Base-by-base conservation (phyloP, 1,140 invertebrate genomes). In the Mizuhopecten yessoensis region DNA sequence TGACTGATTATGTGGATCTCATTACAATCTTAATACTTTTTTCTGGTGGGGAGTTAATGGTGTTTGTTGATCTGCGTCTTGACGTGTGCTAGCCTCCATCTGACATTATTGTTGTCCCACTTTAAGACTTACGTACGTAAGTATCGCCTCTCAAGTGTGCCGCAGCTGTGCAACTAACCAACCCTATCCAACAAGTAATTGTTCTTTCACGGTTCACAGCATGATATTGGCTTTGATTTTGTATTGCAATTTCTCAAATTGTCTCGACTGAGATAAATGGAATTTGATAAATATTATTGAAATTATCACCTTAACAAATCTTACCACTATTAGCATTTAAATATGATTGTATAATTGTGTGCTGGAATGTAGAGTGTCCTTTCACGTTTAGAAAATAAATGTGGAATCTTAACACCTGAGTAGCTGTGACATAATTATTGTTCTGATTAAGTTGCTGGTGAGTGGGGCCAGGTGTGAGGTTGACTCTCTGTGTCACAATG, bases 151-250 rank as follows among this genome's bases (percentile, higher is more conserved):
- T 75, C 57, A 75, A 75, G 57, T 75, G 57, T 29, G 29, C 23
- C 23, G 57, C 57, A 75, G 57, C 57, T 75, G 57, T 75, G 57
- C 1, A n/a, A 75, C 57, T 75, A 75, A 75, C 57, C 57, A 75
- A 75, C 57, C 57, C 5, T 75, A 29, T 29, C 57, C 57, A 75
- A 29, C 57, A 75, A 75, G 57, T 75, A 75, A 75, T 75, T 75
- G 57, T 75, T 75, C 57, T 75, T 75, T 75, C 57, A 75, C 11
- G 57, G 23, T 75, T n/a, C 57, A 75, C 23, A 29, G 57, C 9
- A 75, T 57, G 29, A 29, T 75, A n/a, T 29, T 29, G 5, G 57
- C 23, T 75, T 75, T 11, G 57, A 75, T 29, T 29, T 29, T n/a
- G n/a, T n/a, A 75, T 29, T 29, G 57, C 57, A 75, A 75, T 75